A percentile compares a stretch with the other conserved stretches of the same genome.
Evolutionary conservation across 1,140 invertebrate genomes (phyloP).

Genomic region (Neotoxoptera formosana): DNA sequence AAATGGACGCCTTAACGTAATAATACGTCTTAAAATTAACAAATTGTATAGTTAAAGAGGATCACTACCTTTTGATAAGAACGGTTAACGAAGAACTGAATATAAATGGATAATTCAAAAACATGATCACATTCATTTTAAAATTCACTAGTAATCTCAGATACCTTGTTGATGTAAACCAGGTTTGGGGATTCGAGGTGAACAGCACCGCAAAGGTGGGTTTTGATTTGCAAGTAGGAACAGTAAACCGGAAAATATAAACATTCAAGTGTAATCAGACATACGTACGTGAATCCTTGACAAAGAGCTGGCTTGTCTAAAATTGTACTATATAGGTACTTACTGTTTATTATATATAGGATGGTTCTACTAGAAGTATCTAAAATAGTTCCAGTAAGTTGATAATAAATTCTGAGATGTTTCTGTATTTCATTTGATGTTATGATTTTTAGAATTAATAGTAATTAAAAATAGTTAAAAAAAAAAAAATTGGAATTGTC

Average conservation of each 20-base stretch:
- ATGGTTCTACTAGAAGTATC: too few species aligned
- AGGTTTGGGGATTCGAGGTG: slow-evolving; percentile 23
- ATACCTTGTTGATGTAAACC: background rate
- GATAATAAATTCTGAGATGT: background rate
- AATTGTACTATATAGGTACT: background rate
- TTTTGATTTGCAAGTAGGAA: background rate
- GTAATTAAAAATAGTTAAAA: too few species aligned
- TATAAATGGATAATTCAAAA: background rate
- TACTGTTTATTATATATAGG: background rate
- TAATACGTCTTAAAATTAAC: background rate
- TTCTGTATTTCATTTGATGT: too few species aligned
- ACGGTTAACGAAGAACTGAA: background rate
- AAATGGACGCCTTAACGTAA: too few species aligned
- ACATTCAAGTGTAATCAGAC: background rate
- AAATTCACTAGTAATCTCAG: background rate
- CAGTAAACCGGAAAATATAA: background rate
- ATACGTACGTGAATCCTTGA: background rate
- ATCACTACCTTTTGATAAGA: background rate
- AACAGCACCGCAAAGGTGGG: background rate
- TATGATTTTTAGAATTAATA: too few species aligned
- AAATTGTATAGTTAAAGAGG: background rate
- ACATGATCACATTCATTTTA: background rate
- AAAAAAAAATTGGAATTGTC: too few species aligned
- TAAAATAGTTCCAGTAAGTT: background rate
- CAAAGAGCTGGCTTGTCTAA: background rate